Percentiles rank a stretch among this genome's conserved stretches.
Conservation (phyloP, 2,797 vertebrate species). For the Macroramphosus scolopax region DNA sequence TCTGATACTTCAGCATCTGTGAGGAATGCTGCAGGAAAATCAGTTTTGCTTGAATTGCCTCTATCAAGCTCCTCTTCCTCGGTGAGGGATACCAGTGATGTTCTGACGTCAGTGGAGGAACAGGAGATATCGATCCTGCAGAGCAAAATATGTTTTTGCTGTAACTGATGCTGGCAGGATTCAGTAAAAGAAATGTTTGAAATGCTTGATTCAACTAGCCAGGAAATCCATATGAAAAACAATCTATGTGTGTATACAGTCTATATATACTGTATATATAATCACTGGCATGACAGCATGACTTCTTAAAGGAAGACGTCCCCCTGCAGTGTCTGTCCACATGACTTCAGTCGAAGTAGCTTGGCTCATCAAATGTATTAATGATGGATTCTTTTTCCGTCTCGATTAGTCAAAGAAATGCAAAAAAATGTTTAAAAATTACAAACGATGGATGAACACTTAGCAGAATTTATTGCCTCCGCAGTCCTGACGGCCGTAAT, state of each 20-base stretch:
- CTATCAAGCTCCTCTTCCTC: constrained; percentile 58
- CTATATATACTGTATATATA: neutral
- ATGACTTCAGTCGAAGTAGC: constrained; percentile 46
- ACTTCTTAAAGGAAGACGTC: constrained; percentile 18
- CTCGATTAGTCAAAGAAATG: constrained; percentile 72
- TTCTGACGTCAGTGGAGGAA: constrained; percentile 49
- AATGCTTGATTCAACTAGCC: constrained; percentile 13
- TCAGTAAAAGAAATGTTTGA: constrained; percentile 29
- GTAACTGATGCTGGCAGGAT: constrained; percentile 62
- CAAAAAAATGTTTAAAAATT: constrained; percentile 68
- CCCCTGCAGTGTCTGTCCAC: constrained; percentile 11
- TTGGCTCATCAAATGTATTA: constrained; percentile 59
- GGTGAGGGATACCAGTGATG: constrained; percentile 38
- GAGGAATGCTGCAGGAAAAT: constrained; percentile 46
- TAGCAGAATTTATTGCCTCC: constrained; percentile 69
- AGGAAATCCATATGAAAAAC: constrained; percentile 6
- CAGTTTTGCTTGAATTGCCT: constrained; percentile 40
- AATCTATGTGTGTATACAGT: too few species aligned
- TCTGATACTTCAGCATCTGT: constrained; percentile 60
- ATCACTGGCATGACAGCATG: constrained; percentile 1
- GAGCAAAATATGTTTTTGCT: constrained; percentile 53
- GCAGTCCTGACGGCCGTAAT: constrained; percentile 70
- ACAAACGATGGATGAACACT: constrained; percentile 65
- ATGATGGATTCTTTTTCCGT: constrained; percentile 54
- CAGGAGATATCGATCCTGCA: constrained; percentile 35